A percentile compares a stretch with the other conserved stretches of the same genome.
These are phyloP conservation scores for Epicauta chinensis DNA, from an alignment of 1,140 invertebrate genomes.

Conservation along the genomic window DNA sequence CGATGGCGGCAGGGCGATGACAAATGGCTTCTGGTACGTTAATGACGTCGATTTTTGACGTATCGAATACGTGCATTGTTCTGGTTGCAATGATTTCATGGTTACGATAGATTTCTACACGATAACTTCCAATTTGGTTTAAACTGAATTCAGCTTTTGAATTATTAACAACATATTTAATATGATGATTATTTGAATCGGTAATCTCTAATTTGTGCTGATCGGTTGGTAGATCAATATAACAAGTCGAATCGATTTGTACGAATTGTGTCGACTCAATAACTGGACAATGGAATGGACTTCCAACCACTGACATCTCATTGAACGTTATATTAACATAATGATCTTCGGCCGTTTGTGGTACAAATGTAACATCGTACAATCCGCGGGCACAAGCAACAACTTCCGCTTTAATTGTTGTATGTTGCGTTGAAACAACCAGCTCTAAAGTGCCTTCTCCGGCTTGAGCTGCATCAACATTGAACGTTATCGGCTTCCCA, in stretches of 20 bases:
- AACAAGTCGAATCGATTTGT: slow-evolving; percentile 47
- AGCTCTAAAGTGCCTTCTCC: slow-evolving; percentile 94
- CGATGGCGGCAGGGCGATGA: slow-evolving; percentile 64
- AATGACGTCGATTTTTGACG: slow-evolving; percentile 62
- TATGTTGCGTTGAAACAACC: slow-evolving; percentile 85
- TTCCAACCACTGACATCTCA: slow-evolving; percentile 85
- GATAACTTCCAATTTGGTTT: slow-evolving; percentile 38
- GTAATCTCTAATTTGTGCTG: slow-evolving; percentile 38
- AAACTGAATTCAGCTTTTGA: slow-evolving; percentile 38
- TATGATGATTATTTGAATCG: slow-evolving; percentile 38
- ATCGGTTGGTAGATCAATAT: slow-evolving; percentile 46
- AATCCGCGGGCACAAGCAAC: slow-evolving; percentile 84
- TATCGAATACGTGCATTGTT: slow-evolving; percentile 80
- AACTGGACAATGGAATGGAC: slow-evolving; percentile 72
- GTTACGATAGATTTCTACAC: slow-evolving; percentile 31
- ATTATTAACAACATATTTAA: slow-evolving; percentile 38
- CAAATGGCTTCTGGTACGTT: slow-evolving; percentile 56
- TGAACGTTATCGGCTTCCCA: slow-evolving; percentile 81
- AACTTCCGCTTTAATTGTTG: slow-evolving; percentile 75
- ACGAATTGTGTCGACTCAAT: slow-evolving; percentile 46
- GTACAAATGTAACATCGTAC: slow-evolving; percentile 96
- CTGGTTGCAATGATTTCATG: slow-evolving; percentile 43
- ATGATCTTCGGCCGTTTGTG: slow-evolving; percentile 82
- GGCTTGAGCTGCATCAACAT: slow-evolving; percentile 91
- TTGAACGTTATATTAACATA: slow-evolving; percentile 97